phyloP scores from a whole-genome alignment of 64 coral and sea anemone species.

The Platygyra sinensis region DNA sequence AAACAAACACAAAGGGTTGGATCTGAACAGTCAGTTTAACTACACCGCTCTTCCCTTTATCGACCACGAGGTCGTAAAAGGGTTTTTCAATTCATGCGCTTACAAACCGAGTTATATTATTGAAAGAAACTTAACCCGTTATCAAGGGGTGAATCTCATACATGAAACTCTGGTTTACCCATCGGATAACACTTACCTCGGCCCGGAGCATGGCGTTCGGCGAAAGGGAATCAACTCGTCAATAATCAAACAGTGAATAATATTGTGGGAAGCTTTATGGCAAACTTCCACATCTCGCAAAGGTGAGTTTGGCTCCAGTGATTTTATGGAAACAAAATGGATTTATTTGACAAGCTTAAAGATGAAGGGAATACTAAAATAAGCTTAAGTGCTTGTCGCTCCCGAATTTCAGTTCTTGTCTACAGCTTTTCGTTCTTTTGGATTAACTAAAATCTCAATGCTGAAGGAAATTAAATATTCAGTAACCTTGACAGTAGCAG shows the following conservation, averaged over 20 bases:
- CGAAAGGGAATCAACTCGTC: neutral
- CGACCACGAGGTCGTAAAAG: neutral
- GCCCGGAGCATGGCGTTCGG: neutral
- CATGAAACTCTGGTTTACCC: constrained; percentile 6
- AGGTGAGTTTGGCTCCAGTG: neutral
- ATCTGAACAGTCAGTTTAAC: constrained; percentile 11
- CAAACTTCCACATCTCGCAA: neutral
- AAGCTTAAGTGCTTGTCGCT: no score
- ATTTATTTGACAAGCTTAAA: no score
- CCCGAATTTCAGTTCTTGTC: no score
- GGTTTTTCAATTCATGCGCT: neutral
- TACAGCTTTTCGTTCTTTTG: no score
- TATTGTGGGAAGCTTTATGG: constrained; percentile 10
- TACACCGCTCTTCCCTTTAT: neutral
- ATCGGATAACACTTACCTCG: neutral
- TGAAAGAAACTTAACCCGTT: neutral
- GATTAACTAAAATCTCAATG: no score
- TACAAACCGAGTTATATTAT: constrained; percentile 42
- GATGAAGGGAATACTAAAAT: no score
- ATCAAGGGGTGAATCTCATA: constrained; percentile 3
- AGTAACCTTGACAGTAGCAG: no score
- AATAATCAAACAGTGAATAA: neutral
- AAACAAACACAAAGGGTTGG: neutral
- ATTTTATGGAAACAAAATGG: no score
- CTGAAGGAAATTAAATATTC: no score